Evolutionary conservation across 2,113 vertebrate species (phyloP).

Genomic region (Gulo gulo): DNA sequence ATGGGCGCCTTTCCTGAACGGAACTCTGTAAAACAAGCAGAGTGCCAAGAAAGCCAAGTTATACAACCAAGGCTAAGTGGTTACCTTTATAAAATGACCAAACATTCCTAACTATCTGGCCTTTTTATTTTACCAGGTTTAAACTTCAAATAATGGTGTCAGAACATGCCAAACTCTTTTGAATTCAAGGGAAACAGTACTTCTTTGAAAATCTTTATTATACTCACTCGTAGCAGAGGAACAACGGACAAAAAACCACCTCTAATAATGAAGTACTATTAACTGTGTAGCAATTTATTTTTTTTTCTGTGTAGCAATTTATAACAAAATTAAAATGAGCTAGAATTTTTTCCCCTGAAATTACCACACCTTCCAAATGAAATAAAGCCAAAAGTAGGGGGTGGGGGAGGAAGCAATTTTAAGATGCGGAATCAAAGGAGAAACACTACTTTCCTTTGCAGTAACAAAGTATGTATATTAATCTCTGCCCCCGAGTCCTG

Average conservation of each 20-base stretch:
- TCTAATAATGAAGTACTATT: neutral
- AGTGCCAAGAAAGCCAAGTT: neutral
- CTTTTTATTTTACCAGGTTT: neutral
- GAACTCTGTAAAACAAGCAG: constrained; percentile 89
- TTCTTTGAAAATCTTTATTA: neutral
- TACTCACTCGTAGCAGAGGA: neutral
- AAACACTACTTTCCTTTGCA: neutral
- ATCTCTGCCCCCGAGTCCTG: neutral
- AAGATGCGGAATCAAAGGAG: neutral
- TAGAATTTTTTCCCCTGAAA: neutral
- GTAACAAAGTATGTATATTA: neutral
- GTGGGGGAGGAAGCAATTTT: accelerated
- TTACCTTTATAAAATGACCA: neutral
- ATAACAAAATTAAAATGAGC: neutral
- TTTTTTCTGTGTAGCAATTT: neutral
- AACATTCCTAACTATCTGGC: neutral
- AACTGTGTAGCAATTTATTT: neutral
- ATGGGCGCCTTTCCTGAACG: constrained; percentile 98
- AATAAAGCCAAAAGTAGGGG: neutral
- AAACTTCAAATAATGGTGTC: neutral
- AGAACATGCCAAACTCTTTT: neutral
- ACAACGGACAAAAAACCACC: neutral
- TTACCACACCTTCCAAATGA: neutral
- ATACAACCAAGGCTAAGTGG: neutral
- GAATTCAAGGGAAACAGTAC: neutral